Conservation (phyloP, 2,113 vertebrate genomes). For the Phylloscopus trochilus region DNA sequence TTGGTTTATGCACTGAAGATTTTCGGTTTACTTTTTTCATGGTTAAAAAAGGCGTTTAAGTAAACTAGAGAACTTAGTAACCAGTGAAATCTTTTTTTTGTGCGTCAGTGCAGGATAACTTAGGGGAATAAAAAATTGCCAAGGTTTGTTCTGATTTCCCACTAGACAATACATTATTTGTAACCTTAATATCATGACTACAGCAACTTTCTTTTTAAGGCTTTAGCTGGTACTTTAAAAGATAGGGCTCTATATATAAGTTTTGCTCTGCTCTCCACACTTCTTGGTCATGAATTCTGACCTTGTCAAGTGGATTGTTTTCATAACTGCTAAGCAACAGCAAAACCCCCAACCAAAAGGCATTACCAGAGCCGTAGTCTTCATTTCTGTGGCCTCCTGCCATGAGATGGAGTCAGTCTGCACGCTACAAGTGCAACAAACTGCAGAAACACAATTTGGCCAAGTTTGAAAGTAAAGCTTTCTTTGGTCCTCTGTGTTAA, state of each 20-base stretch:
- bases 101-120: neutral
- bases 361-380: neutral
- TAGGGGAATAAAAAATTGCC: neutral
- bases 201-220: neutral
- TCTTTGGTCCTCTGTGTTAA: neutral
- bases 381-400: neutral
- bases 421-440: neutral
- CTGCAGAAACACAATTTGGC: neutral
- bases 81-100: neutral
- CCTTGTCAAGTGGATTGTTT: neutral
- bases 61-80: neutral
- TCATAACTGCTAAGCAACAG: constrained; percentile 4
- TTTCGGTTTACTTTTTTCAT: neutral
- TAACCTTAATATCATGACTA: neutral
- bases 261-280: neutral
- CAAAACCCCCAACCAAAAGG: neutral
- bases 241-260: neutral
- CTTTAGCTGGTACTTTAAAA: neutral
- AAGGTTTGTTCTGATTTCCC: neutral
- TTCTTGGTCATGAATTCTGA: neutral
- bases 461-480: neutral
- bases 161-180: neutral
- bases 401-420: neutral
- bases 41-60: neutral
- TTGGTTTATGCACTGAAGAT: neutral